These are phyloP conservation scores for Pseudomyrmex cubaensis DNA, from an alignment of 1,140 invertebrate genomes.

Conservation along the genomic window DNA sequence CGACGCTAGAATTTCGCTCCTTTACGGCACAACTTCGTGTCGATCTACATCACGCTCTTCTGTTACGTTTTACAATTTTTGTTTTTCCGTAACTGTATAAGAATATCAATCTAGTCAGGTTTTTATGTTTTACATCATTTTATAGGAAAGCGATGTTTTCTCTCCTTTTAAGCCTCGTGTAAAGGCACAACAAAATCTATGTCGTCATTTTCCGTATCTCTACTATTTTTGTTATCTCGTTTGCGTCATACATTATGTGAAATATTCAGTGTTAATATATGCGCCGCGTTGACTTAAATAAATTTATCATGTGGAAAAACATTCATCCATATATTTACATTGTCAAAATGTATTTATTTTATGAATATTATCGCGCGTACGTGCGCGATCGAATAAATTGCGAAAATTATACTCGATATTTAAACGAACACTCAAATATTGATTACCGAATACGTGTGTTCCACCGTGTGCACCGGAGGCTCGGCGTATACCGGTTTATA, in stretches of 20 bases:
- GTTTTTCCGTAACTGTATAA: neutral
- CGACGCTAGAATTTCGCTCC: conserved; percentile 73
- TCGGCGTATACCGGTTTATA: conserved; percentile 71
- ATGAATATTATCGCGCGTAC: too few species aligned
- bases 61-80: conserved; percentile 25
- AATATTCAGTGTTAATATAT: too few species aligned
- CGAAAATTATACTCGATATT: neutral
- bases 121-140: neutral
- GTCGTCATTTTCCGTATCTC: neutral
- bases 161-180: neutral
- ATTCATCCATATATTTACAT: too few species aligned
- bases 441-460: conserved; percentile 64
- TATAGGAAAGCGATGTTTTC: too few species aligned
- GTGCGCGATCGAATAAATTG: too few species aligned
- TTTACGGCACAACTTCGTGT: conserved; percentile 56
- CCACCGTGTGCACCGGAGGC: conserved; percentile 34
- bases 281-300: neutral
- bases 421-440: neutral
- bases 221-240: neutral
- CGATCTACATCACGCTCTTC: conserved; percentile 65
- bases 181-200: neutral
- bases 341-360: too few species aligned
- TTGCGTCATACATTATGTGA: too few species aligned
- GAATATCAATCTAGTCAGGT: neutral
- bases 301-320: neutral